Base-by-base conservation (phyloP, 2,113 vertebrate genomes). In the Axis porcinus region DNA sequence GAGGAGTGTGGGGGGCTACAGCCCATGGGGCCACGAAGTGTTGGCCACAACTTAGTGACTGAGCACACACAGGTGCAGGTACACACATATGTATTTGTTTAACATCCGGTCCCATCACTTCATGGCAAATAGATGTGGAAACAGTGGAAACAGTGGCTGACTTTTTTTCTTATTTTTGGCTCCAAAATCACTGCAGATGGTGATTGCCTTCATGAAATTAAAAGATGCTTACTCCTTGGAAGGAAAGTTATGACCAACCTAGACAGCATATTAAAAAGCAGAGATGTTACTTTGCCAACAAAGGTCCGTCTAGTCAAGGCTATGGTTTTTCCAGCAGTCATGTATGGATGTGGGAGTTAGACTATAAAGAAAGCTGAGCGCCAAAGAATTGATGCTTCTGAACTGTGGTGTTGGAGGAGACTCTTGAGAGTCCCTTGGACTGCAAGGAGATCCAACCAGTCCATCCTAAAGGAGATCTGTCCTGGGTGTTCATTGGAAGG, bases 151-250 rank as follows among this genome's bases (percentile, higher is more conserved):
- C 7, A 55, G 54, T 21, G 54, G 17, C n/a, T 12, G 19, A 70
- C n/a, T 50, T 50, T 50, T 50, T 70, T 70, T 40, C 6, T 70
- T 70, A 23, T 11, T 0, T 0, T 2, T 10, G 67, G n/a, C n/a
- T 70, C n/a, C 11, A 70, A 70, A 40, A 70, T 40, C 67, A 70
- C n/a, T 70, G 19, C n/a, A 40, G n/a, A 12, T 70, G 10, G 19
- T 70, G 67, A 70, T 12, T 36, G 67, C 67, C 0, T 0, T 10
- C 67, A 70, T 70, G 5, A 40, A 40, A 70, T 12, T 12, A 40
- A 70, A 70, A 23, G 19, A 12, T 0, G 0, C 17, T 36, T 70
- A 5, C 67, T 23, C 19, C 1, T 40, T 70, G 67, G 19, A 70
- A 70, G 19, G 36, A 40, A 70, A 40, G n/a, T 70, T 70, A 40